These are phyloP conservation scores for Aleiodes alternator DNA, from an alignment of 2,888 invertebrate species.

Conservation along the genomic window DNA sequence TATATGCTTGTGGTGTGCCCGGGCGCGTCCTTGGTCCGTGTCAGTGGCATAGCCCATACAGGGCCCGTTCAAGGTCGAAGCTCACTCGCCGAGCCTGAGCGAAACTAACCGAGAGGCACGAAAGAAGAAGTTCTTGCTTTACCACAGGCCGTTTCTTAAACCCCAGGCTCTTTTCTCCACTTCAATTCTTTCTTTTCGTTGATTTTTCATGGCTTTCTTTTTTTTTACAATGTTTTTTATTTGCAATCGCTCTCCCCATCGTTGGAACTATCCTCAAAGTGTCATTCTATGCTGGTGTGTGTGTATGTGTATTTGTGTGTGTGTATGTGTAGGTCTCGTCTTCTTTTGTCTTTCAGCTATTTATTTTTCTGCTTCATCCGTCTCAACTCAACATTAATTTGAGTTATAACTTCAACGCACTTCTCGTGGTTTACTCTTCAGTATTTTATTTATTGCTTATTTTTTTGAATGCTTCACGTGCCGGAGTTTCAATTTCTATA, in stretches of 20 bases:
- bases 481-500: background rate
- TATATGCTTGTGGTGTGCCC: conserved; percentile 34
- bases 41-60: conserved; percentile 76
- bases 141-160: conserved; percentile 42
- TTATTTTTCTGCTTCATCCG: background rate
- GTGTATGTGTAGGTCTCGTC: background rate
- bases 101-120: conserved; percentile 58
- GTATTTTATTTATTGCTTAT: background rate
- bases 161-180: conserved; percentile 42
- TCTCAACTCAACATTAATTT: conserved; percentile 3
- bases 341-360: background rate
- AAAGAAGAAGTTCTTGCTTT: conserved; percentile 35
- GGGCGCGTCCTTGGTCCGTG: conserved; percentile 75
- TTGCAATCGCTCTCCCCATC: conserved; percentile 37
- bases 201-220: background rate
- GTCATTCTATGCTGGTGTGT: conserved; percentile 72
- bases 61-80: conserved; percentile 75
- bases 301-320: no score
- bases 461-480: background rate
- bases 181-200: conserved; percentile 7
- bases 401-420: background rate
- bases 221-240: background rate
- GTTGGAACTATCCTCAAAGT: conserved; percentile 60
- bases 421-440: background rate
- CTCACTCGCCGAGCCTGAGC: conserved; percentile 61